These are phyloP conservation scores for Phaonia tiefii DNA, from an alignment of 2,888 invertebrate genomes.

Conservation along the genomic window DNA sequence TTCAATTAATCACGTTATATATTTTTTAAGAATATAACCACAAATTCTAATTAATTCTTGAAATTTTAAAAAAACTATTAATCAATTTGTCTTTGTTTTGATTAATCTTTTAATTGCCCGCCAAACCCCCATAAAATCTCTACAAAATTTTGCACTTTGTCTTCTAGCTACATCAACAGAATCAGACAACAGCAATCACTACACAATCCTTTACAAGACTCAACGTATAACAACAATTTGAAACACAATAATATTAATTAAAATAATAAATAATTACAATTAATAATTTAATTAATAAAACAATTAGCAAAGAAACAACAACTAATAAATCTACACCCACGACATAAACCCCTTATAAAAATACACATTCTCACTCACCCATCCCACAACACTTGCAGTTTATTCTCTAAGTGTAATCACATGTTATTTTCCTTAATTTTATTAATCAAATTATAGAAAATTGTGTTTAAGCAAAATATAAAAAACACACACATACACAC, in stretches of 20 bases:
- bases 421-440: constrained; percentile 6
- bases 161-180: constrained; percentile 8
- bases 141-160: constrained; percentile 16
- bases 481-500: too few relatives aligned
- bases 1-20: too few relatives aligned
- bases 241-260: constrained; percentile 41
- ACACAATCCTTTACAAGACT: not conserved
- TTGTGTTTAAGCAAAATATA: constrained; percentile 7
- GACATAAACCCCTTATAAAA: constrained; percentile 6
- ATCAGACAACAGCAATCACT: not conserved
- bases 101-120: constrained; percentile 16
- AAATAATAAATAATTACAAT: not conserved
- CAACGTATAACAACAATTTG: constrained; percentile 6
- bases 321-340: constrained; percentile 26
- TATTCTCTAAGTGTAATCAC: constrained; percentile 41
- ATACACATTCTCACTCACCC: constrained; percentile 53
- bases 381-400: constrained; percentile 30
- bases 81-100: not conserved
- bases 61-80: too few relatives aligned
- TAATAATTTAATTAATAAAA: constrained; percentile 21
- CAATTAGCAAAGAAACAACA: constrained; percentile 29
- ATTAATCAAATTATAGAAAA: constrained; percentile 35
- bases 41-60: too few relatives aligned
- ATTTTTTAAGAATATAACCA: too few relatives aligned
- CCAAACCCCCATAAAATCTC: constrained; percentile 23